Conservation (phyloP, 92 coral and sea anemone genomes). For the Paramuricea clavata region DNA sequence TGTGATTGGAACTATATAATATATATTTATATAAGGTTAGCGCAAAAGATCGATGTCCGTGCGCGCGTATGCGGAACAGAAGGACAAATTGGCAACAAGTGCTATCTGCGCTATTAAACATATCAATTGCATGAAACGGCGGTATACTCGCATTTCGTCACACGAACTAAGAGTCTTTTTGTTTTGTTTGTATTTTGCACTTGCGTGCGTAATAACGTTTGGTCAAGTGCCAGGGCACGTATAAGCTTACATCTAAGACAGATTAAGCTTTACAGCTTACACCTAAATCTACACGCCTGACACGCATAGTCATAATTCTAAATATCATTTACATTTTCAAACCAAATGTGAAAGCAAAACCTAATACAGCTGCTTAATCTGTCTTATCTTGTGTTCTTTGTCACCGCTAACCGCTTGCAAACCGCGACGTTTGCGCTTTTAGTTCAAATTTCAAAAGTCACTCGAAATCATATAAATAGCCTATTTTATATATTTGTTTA, state of each 20-base stretch:
- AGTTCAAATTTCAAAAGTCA: neutral
- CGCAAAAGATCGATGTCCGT: neutral
- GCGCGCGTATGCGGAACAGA: neutral
- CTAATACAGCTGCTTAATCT: neutral
- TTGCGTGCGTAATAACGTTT: neutral
- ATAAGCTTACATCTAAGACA: too few relatives aligned
- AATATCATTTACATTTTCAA: neutral
- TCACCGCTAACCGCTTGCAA: neutral
- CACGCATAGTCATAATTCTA: too few relatives aligned
- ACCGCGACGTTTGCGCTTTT: slow-evolving; percentile 23
- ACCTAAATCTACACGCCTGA: too few relatives aligned
- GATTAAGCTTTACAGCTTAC: too few relatives aligned
- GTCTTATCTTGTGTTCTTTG: neutral
- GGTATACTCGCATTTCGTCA: too few relatives aligned
- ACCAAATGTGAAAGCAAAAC: neutral
- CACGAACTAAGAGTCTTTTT: slow-evolving; percentile 9
- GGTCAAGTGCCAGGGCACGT: neutral
- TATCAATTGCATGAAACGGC: neutral
- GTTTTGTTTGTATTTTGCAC: neutral
- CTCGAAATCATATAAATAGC: too few relatives aligned
- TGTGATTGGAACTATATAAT: neutral
- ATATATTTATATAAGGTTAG: neutral
- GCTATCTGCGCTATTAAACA: neutral
- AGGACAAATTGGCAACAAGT: neutral
- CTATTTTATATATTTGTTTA: neutral